Conservation (phyloP, 2,113 vertebrate genomes). For the Scalopus aquaticus region DNA sequence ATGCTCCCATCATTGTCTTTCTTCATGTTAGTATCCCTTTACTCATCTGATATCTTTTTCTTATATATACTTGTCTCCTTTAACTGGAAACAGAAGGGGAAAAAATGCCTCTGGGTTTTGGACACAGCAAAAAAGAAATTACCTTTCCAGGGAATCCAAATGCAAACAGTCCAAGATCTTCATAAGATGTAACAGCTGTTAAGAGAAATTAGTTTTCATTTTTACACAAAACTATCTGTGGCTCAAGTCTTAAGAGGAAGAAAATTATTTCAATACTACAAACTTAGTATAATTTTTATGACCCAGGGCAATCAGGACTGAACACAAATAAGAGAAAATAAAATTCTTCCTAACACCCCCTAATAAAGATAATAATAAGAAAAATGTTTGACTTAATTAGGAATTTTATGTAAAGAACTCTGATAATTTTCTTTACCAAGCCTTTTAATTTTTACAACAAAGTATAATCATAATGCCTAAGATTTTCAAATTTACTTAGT, state of each 20-base stretch:
- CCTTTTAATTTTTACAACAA: neutral
- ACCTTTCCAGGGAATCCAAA: slow-evolving; percentile 93
- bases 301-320: neutral
- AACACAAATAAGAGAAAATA: neutral
- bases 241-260: neutral
- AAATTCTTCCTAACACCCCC: neutral
- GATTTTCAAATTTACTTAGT: neutral
- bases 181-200: slow-evolving; percentile 94
- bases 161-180: slow-evolving; percentile 93
- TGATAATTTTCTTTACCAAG: neutral
- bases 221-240: slow-evolving; percentile 18
- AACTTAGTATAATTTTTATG: neutral
- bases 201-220: slow-evolving; percentile 45
- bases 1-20: neutral
- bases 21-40: neutral
- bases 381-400: neutral
- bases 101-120: slow-evolving; percentile 22
- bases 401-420: neutral
- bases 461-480: neutral
- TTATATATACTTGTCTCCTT: neutral
- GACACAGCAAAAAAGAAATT: slow-evolving; percentile 41
- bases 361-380: neutral
- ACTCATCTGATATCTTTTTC: neutral
- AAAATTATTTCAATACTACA: neutral
- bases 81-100: neutral